phyloP scores from a whole-genome alignment of 2,113 vertebrate genomes.

The Setophaga coronata region DNA sequence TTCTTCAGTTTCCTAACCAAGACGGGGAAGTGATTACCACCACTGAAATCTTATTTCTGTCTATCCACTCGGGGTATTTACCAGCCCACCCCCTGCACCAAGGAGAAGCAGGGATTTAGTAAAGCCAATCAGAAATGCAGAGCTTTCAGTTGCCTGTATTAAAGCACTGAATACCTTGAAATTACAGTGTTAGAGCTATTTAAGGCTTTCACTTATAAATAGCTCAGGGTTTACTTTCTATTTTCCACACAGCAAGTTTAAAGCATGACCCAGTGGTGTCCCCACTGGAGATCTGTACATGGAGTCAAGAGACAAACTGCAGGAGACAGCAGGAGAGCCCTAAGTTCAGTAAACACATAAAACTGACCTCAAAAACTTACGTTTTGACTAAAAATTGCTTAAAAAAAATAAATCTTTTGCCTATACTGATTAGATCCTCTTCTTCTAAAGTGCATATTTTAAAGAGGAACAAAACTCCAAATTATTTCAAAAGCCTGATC shows the following conservation, averaged over 20 bases:
- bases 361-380: background rate
- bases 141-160: background rate
- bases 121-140: conserved; percentile 4
- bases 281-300: background rate
- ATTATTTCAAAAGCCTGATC: background rate
- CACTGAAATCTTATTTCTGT: background rate
- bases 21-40: background rate
- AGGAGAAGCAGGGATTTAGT: background rate
- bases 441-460: background rate
- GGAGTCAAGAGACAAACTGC: background rate
- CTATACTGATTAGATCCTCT: background rate
- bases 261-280: background rate
- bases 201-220: background rate
- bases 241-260: background rate
- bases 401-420: background rate
- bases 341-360: background rate
- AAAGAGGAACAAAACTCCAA: background rate
- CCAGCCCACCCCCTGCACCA: no score
- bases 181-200: background rate
- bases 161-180: background rate
- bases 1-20: background rate
- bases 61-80: conserved; percentile 31
- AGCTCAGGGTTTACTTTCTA: background rate
- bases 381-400: background rate
- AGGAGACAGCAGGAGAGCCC: background rate